Evolutionary conservation across 2,888 invertebrate genomes (phyloP).

Genomic region (Aplocera efformata): DNA sequence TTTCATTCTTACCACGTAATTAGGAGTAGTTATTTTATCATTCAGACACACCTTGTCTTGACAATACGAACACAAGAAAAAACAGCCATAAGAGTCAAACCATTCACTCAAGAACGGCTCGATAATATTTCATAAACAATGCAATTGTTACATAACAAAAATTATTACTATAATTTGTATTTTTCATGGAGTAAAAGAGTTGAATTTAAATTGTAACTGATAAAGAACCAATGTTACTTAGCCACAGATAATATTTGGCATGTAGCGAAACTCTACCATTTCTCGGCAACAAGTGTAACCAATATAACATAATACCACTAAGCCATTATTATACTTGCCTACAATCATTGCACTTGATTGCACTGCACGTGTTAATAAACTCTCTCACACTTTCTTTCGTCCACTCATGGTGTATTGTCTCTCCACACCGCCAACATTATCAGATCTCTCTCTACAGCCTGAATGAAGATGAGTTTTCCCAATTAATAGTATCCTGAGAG

Average conservation of each 20-base stretch:
- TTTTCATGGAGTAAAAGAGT: no score
- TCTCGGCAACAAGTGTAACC: slow-evolving; percentile 13
- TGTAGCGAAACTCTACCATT: slow-evolving; percentile 10
- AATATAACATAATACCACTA: slow-evolving; percentile 13
- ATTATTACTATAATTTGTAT: no score
- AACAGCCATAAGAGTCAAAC: no score
- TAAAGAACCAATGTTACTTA: no score
- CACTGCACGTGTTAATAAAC: slow-evolving; percentile 28
- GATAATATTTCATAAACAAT: no score
- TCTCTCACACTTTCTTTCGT: slow-evolving; percentile 35
- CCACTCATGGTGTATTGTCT: slow-evolving; percentile 33
- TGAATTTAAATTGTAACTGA: no score
- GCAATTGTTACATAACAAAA: no score
- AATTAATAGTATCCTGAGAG: slow-evolving; percentile 24
- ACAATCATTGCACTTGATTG: slow-evolving; percentile 22
- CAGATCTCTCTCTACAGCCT: slow-evolving; percentile 16
- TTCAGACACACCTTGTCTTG: no score
- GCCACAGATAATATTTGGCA: slow-evolving; percentile 2
- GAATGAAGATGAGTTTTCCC: slow-evolving; percentile 4
- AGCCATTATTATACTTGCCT: slow-evolving; percentile 18
- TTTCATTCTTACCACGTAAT: no score
- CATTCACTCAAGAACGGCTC: no score
- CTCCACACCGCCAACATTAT: slow-evolving; percentile 21
- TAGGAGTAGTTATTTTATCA: no score
- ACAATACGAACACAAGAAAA: no score